Conservation (phyloP, 2,113 vertebrate genomes). For the Nettapus auritus region DNA sequence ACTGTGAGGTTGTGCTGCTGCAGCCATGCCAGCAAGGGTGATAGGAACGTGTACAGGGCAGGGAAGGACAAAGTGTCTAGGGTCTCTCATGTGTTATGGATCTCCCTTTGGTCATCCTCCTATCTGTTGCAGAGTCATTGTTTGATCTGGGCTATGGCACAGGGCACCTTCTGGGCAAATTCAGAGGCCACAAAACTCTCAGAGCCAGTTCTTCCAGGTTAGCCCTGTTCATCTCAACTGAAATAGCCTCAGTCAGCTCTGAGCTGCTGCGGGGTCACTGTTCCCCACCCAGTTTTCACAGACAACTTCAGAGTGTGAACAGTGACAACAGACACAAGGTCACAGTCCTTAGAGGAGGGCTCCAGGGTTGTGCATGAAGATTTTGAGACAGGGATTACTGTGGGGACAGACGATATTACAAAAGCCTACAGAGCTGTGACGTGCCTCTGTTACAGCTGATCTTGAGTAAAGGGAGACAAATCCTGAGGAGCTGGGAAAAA, state of each 20-base stretch:
- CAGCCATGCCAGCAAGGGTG: fast-evolving
- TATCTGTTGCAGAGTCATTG: neutral
- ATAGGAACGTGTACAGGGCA: neutral
- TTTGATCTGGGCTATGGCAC: neutral
- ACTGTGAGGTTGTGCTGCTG: neutral
- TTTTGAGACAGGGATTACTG: neutral
- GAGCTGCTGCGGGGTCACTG: fast-evolving
- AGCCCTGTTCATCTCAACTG: neutral
- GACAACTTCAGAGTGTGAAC: neutral
- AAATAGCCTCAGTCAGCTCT: neutral
- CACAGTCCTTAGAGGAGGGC: neutral
- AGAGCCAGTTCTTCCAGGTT: neutral
- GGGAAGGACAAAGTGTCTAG: neutral
- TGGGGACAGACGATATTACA: neutral
- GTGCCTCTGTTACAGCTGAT: neutral
- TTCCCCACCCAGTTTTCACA: neutral
- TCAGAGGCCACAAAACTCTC: neutral
- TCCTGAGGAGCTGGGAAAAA: neutral
- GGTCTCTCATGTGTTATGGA: neutral
- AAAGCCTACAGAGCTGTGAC: neutral
- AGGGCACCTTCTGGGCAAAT: neutral
- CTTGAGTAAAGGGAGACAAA: neutral
- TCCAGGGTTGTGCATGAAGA: neutral
- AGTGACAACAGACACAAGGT: neutral
- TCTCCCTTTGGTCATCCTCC: neutral